Base-by-base conservation (phyloP, 2,888 invertebrate genomes). In the Onthophagus sagittarius region DNA sequence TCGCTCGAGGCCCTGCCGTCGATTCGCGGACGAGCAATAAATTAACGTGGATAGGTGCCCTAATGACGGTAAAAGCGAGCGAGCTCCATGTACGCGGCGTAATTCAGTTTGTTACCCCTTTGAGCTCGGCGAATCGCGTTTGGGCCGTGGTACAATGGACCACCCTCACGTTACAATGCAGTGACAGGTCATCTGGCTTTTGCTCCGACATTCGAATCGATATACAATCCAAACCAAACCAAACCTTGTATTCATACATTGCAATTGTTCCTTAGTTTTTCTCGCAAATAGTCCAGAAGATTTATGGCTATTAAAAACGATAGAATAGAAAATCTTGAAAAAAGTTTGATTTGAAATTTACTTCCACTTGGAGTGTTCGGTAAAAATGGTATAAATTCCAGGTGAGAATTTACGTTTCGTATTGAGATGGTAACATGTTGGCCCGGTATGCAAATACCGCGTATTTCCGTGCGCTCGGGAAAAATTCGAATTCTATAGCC, bases 401-500 rank as follows among this genome's bases (percentile, higher is more conserved):
- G 39, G 39, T 53, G 11, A 53, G 23, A 53, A 53, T 53, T 53
- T 53, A 9, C 39, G 39, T 11, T 53, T 53, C 67, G 67, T 32
- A 67, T 67, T 67, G 31, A 67, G 67, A 67, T 67, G 67, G 67
- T 67, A 67, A 67, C 67, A 67, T 67, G 67, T 23, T 67, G 31
- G 31, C 67, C 15, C 23, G 23, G 31, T 32, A 67, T 67, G 67
- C 67, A 32, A 67, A 67, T 31, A 31, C 11, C 67, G n/a, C 23
- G 67, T 32, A 31, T 31, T 67, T 67, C 67, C 31, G 31, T 31
- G 32, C 39, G 39, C 39, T 11, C 32, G 67, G 67, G 67, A 31
- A 67, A 67, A 31, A 67, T 67, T 32, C 67, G 67, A 67, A 67
- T 72, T 74, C 74, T 74, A 73, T 74, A 74, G 72, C 74, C 74